Conservation (phyloP, 2,113 vertebrate genomes). For the Coptodon rendalli region DNA sequence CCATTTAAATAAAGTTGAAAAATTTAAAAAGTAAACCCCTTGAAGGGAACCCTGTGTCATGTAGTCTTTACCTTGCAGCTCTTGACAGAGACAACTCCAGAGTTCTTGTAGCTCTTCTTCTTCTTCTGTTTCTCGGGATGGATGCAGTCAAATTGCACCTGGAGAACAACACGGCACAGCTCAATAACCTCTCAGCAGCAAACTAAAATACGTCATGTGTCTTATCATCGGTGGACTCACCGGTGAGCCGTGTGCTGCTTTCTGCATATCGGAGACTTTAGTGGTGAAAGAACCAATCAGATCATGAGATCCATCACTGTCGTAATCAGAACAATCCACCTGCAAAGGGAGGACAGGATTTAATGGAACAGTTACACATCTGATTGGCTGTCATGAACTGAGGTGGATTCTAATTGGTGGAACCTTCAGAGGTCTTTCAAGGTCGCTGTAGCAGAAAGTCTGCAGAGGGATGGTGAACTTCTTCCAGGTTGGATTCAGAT, state of each 20-base stretch:
- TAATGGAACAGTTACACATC: background rate
- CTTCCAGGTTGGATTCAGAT: conserved; percentile 86
- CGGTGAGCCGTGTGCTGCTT: conserved; percentile 57
- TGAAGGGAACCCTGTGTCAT: background rate
- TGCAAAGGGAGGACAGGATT: conserved; percentile 41
- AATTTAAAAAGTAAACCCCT: accelerated
- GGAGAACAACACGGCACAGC: background rate
- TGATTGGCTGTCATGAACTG: background rate
- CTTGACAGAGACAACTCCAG: conserved; percentile 81
- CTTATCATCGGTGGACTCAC: conserved; percentile 64
- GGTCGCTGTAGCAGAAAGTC: conserved; percentile 82
- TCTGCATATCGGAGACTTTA: conserved; percentile 78
- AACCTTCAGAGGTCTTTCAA: conserved; percentile 83
- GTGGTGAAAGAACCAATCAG: conserved; percentile 86
- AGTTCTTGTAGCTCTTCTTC: conserved; percentile 93
- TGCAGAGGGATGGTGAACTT: conserved; percentile 84
- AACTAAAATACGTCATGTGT: accelerated
- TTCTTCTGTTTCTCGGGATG: conserved; percentile 89
- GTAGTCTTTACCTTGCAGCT: conserved; percentile 76
- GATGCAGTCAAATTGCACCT: conserved; percentile 88
- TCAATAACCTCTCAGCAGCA: background rate
- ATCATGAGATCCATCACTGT: conserved; percentile 86
- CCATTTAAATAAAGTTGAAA: background rate
- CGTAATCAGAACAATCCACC: conserved; percentile 84
- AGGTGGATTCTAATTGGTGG: background rate